A percentile compares a stretch with the other conserved stretches of the same genome.
Evolutionary conservation across 2,113 vertebrate species (phyloP).

Genomic region (Anthoscopus minutus): DNA sequence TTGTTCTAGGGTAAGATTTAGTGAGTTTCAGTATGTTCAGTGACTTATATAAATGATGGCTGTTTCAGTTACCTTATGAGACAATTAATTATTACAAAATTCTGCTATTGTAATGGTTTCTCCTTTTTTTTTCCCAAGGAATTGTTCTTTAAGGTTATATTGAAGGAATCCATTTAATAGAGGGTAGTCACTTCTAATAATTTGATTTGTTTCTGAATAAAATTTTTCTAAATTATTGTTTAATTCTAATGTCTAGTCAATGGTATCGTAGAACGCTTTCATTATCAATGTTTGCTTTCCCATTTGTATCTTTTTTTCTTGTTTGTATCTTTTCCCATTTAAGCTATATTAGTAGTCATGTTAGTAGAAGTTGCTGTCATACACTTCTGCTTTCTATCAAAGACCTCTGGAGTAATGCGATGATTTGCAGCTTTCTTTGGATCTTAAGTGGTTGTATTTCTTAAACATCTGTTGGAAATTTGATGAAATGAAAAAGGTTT

Average conservation of each 20-base stretch:
- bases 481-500: not conserved
- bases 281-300: not conserved
- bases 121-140: not conserved
- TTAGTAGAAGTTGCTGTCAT: not conserved
- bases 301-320: no score
- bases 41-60: not conserved
- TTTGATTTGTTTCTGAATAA: not conserved
- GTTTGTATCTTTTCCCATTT: not conserved
- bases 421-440: conserved; percentile 11
- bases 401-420: not conserved
- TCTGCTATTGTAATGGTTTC: not conserved
- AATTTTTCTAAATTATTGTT: not conserved
- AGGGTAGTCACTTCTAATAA: not conserved
- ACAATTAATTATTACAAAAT: not conserved
- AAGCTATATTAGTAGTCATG: not conserved
- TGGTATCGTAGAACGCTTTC: not conserved
- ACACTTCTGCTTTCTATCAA: not conserved
- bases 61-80: not conserved
- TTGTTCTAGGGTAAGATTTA: not conserved
- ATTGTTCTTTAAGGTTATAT: not conserved
- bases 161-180: not conserved
- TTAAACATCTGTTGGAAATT: not conserved
- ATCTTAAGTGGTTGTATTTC: not conserved
- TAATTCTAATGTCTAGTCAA: not conserved
- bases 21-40: not conserved